Evolutionary conservation across 2,797 vertebrate species (phyloP).

Genomic region (Epinephelus malabaricus): DNA sequence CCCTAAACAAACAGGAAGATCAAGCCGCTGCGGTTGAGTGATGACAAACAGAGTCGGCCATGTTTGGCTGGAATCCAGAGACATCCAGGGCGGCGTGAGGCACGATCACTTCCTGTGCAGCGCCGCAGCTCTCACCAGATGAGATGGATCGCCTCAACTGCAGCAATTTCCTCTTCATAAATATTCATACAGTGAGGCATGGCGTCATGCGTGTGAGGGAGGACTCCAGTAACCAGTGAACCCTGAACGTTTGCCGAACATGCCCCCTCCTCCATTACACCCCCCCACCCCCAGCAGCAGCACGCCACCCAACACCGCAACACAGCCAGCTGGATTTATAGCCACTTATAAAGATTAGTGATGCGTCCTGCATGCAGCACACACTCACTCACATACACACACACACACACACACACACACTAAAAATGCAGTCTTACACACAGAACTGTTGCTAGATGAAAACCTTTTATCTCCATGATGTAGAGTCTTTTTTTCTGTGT

Average conservation of each 20-base stretch:
- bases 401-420: constrained; percentile 31
- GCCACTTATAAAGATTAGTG: constrained; percentile 78
- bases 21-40: not conserved
- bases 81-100: constrained; percentile 10
- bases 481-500: constrained; percentile 30
- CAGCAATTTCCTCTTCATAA: constrained; percentile 71
- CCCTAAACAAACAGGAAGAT: constrained; percentile 21
- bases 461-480: constrained; percentile 26
- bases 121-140: constrained; percentile 34
- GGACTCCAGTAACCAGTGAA: constrained; percentile 43
- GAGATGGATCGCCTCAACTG: constrained; percentile 64
- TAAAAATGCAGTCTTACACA: constrained; percentile 17
- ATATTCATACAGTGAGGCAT: constrained; percentile 65
- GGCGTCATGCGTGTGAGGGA: constrained; percentile 39
- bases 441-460: constrained; percentile 31
- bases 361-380: constrained; percentile 58
- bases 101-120: constrained; percentile 41
- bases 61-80: constrained; percentile 48
- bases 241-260: constrained; percentile 15
- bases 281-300: constrained; percentile 4
- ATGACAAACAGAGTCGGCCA: constrained; percentile 31
- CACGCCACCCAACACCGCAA: constrained; percentile 21
- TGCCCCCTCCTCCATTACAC: not conserved
- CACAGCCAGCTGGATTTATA: constrained; percentile 70
- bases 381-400: constrained; percentile 1